Percentiles rank a stretch among this genome's conserved stretches.
Evolutionary conservation across 2,888 invertebrate genomes (phyloP).

Genomic region (Tinea pellionella): DNA sequence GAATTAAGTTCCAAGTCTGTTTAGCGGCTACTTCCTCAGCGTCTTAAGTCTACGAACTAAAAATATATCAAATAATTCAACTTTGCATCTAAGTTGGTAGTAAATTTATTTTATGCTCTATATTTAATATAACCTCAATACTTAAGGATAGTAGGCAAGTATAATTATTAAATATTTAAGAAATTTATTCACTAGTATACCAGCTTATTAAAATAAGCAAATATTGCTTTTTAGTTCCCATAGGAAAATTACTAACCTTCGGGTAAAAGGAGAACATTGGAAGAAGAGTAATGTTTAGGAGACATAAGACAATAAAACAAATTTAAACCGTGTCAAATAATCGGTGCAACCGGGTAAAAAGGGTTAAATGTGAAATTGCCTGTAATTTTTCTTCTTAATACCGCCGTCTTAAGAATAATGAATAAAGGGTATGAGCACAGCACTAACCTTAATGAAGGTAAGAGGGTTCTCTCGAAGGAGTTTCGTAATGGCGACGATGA

Average conservation of each 20-base stretch:
- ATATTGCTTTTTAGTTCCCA: no score
- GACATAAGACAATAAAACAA: neutral
- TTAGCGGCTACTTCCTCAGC: conserved; percentile 21
- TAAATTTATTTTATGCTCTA: neutral
- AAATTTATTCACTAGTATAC: no score
- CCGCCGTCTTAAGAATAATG: conserved; percentile 47
- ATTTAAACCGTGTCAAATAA: neutral
- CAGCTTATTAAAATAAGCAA: no score
- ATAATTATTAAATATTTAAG: no score
- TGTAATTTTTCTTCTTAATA: conserved; percentile 46
- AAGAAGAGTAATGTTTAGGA: no score
- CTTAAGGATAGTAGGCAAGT: no score
- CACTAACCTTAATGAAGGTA: conserved; percentile 51
- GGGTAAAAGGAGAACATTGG: no score
- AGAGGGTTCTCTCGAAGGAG: conserved; percentile 39
- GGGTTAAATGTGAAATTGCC: neutral
- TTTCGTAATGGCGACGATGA: conserved; percentile 45
- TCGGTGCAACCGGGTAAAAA: neutral
- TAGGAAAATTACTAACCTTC: no score
- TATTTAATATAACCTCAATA: no score
- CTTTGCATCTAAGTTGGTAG: neutral
- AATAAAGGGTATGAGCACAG: conserved; percentile 35
- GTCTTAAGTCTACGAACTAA: conserved; percentile 17
- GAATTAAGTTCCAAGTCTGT: conserved; percentile 35
- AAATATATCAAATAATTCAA: conserved; percentile 15